A percentile compares a stretch with the other conserved stretches of the same genome.
Conservation (phyloP, 2,888 invertebrate species). For the Patella caerulea region DNA sequence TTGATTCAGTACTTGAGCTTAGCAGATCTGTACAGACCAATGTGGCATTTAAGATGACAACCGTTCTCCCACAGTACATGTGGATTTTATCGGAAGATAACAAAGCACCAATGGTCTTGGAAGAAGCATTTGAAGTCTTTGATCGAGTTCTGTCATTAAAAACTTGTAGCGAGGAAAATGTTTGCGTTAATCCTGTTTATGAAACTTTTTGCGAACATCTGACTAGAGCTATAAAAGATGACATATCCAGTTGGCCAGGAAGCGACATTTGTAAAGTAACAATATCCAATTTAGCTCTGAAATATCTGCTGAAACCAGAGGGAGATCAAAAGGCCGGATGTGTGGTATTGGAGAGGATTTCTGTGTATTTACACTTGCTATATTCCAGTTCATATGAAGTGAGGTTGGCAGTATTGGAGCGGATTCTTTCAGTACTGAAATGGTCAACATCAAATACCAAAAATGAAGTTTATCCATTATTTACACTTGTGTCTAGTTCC, state of each 20-base stretch:
- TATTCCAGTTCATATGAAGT: slow-evolving; percentile 37
- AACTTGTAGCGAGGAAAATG: not conserved
- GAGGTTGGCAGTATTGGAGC: slow-evolving; percentile 30
- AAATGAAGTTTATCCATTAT: not conserved
- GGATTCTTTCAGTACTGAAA: slow-evolving; percentile 4
- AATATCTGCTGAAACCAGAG: not conserved
- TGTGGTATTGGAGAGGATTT: not conserved
- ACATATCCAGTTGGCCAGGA: not conserved
- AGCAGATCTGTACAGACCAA: not conserved
- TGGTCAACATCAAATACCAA: not conserved
- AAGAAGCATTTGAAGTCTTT: not conserved
- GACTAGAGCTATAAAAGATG: not conserved
- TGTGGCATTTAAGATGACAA: not conserved
- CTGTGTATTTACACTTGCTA: slow-evolving; percentile 14
- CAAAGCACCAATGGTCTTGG: not conserved
- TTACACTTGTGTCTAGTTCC: not conserved
- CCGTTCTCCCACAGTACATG: not conserved
- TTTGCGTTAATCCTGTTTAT: not conserved
- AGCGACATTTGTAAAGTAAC: not conserved
- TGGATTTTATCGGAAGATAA: not conserved
- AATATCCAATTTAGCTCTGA: not conserved
- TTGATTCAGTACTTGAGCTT: not conserved
- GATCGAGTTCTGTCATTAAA: not conserved
- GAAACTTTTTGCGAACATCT: not conserved
- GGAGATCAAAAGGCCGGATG: not conserved